These are phyloP conservation scores for Pelvicachromis taeniatus DNA, from an alignment of 2,113 vertebrate species.

Conservation along the genomic window DNA sequence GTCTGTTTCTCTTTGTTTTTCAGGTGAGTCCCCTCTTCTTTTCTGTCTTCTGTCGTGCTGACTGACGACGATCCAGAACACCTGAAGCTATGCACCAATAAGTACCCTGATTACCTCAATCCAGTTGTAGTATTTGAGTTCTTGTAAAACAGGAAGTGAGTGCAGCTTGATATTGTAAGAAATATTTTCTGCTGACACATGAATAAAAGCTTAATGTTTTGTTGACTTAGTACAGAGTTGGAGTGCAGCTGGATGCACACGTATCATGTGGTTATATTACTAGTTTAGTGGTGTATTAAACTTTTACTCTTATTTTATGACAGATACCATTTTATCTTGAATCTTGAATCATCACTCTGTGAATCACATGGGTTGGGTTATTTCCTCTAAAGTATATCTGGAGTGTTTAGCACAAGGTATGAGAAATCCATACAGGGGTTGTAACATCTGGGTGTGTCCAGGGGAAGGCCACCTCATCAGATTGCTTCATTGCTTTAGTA, in stretches of 20 bases:
- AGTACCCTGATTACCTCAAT: slow-evolving; percentile 31
- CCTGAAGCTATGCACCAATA: slow-evolving; percentile 29
- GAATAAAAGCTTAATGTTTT: neutral
- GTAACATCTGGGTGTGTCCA: slow-evolving; percentile 13
- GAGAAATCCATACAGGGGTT: neutral
- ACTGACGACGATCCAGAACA: neutral
- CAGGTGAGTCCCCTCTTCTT: slow-evolving; percentile 63
- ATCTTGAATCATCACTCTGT: neutral
- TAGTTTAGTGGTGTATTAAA: neutral
- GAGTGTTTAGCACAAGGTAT: slow-evolving; percentile 24
- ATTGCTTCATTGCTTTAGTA: neutral
- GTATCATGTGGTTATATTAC: neutral
- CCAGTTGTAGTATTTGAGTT: neutral
- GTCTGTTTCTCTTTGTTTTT: slow-evolving; percentile 39
- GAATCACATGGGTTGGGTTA: neutral
- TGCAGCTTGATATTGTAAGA: no score
- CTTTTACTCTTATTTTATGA: neutral
- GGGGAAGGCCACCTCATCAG: neutral
- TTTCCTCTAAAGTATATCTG: slow-evolving; percentile 25
- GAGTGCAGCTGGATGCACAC: neutral
- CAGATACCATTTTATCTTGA: neutral
- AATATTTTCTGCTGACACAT: neutral
- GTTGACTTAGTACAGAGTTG: neutral
- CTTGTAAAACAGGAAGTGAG: neutral
- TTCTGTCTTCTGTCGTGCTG: neutral